Evolutionary conservation across 2,888 invertebrate genomes (phyloP).

Genomic region (Athetis lepigone): DNA sequence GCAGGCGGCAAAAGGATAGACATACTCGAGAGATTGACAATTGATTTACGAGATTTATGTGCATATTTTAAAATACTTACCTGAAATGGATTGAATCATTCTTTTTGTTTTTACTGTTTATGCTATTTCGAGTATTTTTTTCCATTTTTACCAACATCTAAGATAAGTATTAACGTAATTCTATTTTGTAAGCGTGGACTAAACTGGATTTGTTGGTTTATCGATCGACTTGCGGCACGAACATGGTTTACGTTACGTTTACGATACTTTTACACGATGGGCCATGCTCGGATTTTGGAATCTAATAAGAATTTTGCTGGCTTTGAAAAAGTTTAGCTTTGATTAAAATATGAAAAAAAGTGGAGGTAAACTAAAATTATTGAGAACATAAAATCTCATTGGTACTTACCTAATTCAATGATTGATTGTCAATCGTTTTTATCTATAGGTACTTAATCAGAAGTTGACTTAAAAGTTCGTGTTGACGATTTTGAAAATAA

Average conservation of each 20-base stretch:
- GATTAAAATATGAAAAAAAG: too few relatives aligned
- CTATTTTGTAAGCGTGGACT: background rate
- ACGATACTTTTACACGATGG: background rate
- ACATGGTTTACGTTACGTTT: conserved; percentile 11
- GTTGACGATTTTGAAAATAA: too few relatives aligned
- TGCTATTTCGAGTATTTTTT: background rate
- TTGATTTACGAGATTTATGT: conserved; percentile 36
- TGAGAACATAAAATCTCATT: background rate
- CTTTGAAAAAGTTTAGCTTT: background rate
- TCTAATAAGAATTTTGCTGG: background rate
- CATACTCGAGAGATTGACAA: conserved; percentile 32
- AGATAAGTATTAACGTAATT: background rate
- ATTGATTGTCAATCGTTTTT: too few relatives aligned
- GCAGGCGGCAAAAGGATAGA: conserved; percentile 14
- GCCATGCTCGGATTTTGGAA: conserved; percentile 12
- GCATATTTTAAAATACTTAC: background rate
- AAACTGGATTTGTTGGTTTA: conserved; percentile 4
- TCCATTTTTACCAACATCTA: background rate
- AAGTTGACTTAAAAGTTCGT: too few relatives aligned
- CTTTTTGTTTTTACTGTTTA: background rate
- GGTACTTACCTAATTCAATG: too few relatives aligned
- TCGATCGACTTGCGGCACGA: conserved; percentile 43
- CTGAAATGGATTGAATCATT: conserved; percentile 5
- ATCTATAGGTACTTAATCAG: too few relatives aligned
- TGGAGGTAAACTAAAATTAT: background rate